A percentile compares a stretch with the other conserved stretches of the same genome.
Evolutionary conservation across 2,888 invertebrate species (phyloP).

Genomic region (Elegia similella): DNA sequence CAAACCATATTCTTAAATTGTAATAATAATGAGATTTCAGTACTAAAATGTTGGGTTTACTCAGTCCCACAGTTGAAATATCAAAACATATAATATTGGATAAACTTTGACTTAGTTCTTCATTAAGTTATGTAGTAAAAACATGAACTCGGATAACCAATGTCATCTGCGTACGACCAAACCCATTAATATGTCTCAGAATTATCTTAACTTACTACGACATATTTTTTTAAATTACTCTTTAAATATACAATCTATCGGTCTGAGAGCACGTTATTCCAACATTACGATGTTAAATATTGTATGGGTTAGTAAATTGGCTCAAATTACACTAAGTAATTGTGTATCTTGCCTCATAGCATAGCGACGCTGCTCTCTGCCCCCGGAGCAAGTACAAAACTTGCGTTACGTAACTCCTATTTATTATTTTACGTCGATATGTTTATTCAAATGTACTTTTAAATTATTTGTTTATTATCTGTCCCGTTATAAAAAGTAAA

Average conservation of each 20-base stretch:
- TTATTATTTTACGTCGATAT: neutral
- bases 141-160: slow-evolving; percentile 1
- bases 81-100: slow-evolving; percentile 1
- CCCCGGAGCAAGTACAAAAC: slow-evolving; percentile 21
- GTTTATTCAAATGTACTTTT: too few species aligned
- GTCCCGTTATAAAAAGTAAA: too few species aligned
- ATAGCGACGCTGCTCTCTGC: slow-evolving; percentile 22
- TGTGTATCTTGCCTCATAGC: slow-evolving; percentile 22
- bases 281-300: slow-evolving; percentile 11
- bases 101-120: slow-evolving; percentile 4
- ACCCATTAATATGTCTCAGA: neutral
- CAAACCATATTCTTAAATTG: too few species aligned
- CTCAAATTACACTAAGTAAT: slow-evolving; percentile 21
- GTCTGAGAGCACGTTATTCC: neutral
- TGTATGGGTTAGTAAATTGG: slow-evolving; percentile 14
- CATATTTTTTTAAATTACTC: neutral
- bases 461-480: too few species aligned
- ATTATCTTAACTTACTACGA: neutral
- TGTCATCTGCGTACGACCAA: neutral
- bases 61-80: neutral
- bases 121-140: neutral
- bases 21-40: neutral
- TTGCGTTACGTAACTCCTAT: slow-evolving; percentile 5
- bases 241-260: neutral
- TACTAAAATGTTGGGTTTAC: neutral